Conservation (phyloP, 2,888 invertebrate species). For the Ariolimax columbianus region DNA sequence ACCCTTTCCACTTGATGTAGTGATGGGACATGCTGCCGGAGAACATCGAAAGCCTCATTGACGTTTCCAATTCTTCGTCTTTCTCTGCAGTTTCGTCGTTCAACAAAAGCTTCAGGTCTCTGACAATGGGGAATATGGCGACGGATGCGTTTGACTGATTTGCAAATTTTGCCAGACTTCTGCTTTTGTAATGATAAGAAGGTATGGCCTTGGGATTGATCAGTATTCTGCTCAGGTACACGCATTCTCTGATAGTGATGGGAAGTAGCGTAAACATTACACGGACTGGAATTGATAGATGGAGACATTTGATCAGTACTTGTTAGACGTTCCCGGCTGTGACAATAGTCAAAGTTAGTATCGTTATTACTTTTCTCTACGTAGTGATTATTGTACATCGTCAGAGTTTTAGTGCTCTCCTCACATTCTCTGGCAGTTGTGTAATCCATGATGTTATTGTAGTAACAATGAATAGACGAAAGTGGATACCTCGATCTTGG, state of each 20-base stretch:
- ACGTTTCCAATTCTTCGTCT: conserved; percentile 53
- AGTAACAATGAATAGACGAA: neutral
- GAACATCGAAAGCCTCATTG: conserved; percentile 54
- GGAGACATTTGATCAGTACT: neutral
- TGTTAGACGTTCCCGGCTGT: neutral
- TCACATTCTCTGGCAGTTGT: neutral
- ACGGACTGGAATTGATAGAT: neutral
- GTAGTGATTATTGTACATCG: neutral
- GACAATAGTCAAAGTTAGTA: neutral
- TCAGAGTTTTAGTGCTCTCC: neutral
- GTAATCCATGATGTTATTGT: neutral
- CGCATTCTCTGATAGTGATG: neutral
- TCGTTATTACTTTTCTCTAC: neutral
- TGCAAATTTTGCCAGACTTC: neutral
- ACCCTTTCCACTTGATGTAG: conserved; percentile 39
- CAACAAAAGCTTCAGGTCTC: conserved; percentile 52
- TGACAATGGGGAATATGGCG: conserved; percentile 54
- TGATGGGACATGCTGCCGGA: conserved; percentile 50
- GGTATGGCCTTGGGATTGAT: neutral
- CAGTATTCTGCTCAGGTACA: neutral
- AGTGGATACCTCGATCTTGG: neutral
- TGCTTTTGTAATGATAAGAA: neutral
- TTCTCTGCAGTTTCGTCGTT: conserved; percentile 55
- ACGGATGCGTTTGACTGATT: conserved; percentile 21
- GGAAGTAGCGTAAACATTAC: neutral